phyloP scores from a whole-genome alignment of 2,888 invertebrate species.

The Dryococelus australis region DNA sequence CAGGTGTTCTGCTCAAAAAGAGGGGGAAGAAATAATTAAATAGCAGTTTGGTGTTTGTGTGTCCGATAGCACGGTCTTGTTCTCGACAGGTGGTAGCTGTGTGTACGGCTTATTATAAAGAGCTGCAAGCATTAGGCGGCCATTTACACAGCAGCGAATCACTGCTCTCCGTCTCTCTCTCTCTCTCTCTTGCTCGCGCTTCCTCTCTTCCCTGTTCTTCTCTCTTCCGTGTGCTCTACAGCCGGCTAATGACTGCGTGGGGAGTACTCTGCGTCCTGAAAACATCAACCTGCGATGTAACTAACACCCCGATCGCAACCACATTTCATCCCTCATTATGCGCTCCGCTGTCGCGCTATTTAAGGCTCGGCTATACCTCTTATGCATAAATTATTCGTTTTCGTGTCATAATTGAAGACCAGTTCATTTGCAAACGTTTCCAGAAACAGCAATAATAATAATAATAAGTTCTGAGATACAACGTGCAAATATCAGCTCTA shows the following conservation, averaged over 20 bases:
- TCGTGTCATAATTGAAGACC: too few species aligned
- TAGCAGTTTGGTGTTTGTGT: not conserved
- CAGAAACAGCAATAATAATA: too few species aligned
- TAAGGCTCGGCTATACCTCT: too few species aligned
- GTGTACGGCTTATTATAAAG: not conserved
- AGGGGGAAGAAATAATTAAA: not conserved
- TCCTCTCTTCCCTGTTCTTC: not conserved
- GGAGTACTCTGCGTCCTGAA: not conserved
- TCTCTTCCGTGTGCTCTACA: not conserved
- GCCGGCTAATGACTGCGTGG: not conserved
- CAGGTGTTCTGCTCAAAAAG: not conserved
- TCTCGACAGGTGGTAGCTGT: not conserved
- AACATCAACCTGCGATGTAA: not conserved
- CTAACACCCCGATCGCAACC: too few species aligned
- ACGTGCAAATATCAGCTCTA: too few species aligned
- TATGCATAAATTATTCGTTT: too few species aligned
- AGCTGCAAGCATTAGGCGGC: not conserved
- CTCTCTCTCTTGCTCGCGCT: not conserved
- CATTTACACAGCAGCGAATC: constrained; percentile 16
- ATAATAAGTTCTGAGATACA: too few species aligned
- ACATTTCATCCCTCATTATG: too few species aligned
- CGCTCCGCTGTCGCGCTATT: too few species aligned
- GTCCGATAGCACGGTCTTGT: not conserved
- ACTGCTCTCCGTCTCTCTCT: not conserved
- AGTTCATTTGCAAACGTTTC: too few species aligned